Evolutionary conservation across 2,113 vertebrate species (phyloP).

Genomic region (Rissa tridactyla): DNA sequence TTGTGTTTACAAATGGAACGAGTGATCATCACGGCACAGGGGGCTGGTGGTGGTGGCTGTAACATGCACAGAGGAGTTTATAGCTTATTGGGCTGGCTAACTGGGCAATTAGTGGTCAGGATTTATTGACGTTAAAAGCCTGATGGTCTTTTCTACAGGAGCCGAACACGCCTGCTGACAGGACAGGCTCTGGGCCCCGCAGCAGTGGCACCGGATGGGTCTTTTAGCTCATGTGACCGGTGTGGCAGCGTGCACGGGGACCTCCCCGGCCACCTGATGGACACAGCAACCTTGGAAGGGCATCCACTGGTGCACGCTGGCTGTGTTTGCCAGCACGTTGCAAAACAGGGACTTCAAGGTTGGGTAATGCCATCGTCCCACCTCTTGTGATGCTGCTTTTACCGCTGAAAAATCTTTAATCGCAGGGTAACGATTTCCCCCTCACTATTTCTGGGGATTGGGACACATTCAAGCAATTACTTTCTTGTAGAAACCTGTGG

Average conservation of each 20-base stretch:
- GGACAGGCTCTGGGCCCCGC: not conserved
- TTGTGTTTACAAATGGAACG: not conserved
- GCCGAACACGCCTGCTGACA: not conserved
- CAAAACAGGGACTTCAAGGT: not conserved
- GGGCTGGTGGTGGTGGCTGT: not conserved
- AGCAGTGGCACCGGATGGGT: not conserved
- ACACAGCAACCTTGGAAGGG: not conserved
- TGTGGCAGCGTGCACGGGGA: rapidly evolving
- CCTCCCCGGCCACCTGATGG: not conserved
- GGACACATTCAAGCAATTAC: not conserved
- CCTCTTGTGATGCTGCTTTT: not conserved
- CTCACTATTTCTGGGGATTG: not conserved
- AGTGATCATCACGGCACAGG: not conserved
- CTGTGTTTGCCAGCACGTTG: not conserved
- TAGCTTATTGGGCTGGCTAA: not conserved
- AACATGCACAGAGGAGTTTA: not conserved
- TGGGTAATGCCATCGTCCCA: not conserved
- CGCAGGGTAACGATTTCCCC: not conserved
- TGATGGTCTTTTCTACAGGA: not conserved
- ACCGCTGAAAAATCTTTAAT: not conserved
- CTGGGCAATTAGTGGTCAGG: not conserved
- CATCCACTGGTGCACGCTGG: not conserved
- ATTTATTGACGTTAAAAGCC: not conserved
- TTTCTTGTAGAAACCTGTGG: not conserved
- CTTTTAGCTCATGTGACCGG: not conserved